A percentile compares a stretch with the other conserved stretches of the same genome.
Conservation (phyloP, 2,113 vertebrate species). For the Paradisaea rubra region DNA sequence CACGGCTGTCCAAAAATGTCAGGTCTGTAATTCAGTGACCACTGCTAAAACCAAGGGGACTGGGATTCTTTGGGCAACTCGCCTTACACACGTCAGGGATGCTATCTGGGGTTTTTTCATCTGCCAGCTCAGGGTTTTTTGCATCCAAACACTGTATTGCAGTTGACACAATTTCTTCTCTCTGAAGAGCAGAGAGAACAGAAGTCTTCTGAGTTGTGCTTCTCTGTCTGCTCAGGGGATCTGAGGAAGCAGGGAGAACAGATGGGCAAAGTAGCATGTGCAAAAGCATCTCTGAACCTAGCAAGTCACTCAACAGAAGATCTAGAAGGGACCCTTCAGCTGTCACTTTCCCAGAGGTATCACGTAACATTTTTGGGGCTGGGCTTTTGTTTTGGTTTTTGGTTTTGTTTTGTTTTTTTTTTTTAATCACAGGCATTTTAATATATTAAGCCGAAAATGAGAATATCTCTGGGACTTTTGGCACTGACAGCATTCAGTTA, state of each 20-base stretch:
- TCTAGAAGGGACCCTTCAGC: neutral
- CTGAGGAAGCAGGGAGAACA: neutral
- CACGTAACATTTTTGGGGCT: neutral
- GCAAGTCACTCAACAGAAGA: neutral
- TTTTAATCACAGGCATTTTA: neutral
- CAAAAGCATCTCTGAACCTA: neutral
- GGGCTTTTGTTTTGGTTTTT: neutral
- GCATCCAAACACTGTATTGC: neutral
- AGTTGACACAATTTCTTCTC: neutral
- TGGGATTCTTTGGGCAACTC: neutral
- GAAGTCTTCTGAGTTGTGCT: neutral
- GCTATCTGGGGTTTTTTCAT: accelerated
- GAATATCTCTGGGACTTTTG: neutral
- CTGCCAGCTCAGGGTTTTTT: neutral
- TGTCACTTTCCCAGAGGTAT: neutral
- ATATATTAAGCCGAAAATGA: neutral
- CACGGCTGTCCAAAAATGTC: neutral
- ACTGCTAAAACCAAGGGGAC: neutral
- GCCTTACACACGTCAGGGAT: neutral
- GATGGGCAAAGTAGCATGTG: neutral
- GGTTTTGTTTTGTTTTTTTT: no score
- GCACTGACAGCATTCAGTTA: neutral
- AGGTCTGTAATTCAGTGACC: neutral
- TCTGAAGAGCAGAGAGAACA: neutral
- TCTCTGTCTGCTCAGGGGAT: neutral